These are phyloP conservation scores for Clitarchus hookeri DNA, from an alignment of 2,888 invertebrate genomes.

Conservation along the genomic window DNA sequence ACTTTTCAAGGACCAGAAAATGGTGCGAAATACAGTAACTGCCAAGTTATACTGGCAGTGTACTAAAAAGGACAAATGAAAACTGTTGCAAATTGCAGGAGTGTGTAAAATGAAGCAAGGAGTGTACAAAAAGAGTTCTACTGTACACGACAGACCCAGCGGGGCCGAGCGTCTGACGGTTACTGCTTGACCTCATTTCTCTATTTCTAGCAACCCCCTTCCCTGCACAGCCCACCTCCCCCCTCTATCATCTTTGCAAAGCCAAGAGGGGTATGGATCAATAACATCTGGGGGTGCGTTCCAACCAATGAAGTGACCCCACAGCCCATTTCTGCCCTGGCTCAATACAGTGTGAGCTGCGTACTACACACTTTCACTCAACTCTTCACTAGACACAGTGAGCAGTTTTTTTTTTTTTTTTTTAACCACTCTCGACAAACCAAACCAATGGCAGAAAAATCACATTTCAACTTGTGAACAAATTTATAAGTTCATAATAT, in stretches of 20 bases:
- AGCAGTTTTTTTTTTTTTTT: no score
- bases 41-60: no score
- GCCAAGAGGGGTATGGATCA: constrained; percentile 23
- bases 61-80: background rate
- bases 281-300: constrained; percentile 17
- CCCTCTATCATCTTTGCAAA: background rate
- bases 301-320: background rate
- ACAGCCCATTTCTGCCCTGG: background rate
- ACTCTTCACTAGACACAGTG: background rate
- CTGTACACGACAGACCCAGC: background rate
- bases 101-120: background rate
- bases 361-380: constrained; percentile 9
- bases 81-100: background rate
- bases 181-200: constrained; percentile 22
- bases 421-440: no score
- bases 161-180: background rate
- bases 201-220: background rate
- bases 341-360: background rate
- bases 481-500: no score
- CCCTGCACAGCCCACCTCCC: background rate
- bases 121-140: background rate
- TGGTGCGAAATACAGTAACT: no score
- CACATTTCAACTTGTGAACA: no score
- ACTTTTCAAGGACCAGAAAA: no score
- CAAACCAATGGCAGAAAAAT: no score